These are phyloP conservation scores for Pyrrhosoma nymphula DNA, from an alignment of 2,888 invertebrate species.

Conservation along the genomic window DNA sequence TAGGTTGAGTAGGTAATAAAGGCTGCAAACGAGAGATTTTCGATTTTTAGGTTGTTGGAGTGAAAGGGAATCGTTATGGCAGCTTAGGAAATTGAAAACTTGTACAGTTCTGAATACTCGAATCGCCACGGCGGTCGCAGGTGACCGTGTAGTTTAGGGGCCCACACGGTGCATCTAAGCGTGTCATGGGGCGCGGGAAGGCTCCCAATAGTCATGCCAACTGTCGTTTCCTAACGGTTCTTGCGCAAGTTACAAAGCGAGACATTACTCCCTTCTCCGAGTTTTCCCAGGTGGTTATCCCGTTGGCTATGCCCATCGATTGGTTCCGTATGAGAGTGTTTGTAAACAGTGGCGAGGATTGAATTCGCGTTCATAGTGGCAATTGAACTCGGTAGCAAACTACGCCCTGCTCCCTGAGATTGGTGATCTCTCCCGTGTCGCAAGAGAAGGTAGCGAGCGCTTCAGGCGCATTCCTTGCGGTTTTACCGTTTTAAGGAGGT, in stretches of 20 bases:
- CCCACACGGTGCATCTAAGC: not conserved
- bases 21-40: not conserved
- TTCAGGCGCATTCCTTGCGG: no score
- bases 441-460: not conserved
- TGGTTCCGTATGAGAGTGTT: not conserved
- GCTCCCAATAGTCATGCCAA: not conserved
- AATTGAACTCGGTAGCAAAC: not conserved
- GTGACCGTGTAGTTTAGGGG: not conserved
- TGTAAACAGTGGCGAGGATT: not conserved
- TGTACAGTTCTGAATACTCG: not conserved
- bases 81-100: not conserved
- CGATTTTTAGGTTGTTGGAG: not conserved
- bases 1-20: not conserved
- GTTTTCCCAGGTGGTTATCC: not conserved
- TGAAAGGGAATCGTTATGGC: not conserved
- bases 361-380: not conserved
- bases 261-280: not conserved
- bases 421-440: not conserved
- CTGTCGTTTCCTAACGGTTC: not conserved
- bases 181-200: conserved; percentile 8
- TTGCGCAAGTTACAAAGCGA: not conserved
- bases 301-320: not conserved
- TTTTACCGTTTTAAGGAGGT: no score
- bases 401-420: not conserved
- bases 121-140: not conserved